phyloP scores from a whole-genome alignment of 2,113 vertebrate genomes.

The Plestiodon gilberti region DNA sequence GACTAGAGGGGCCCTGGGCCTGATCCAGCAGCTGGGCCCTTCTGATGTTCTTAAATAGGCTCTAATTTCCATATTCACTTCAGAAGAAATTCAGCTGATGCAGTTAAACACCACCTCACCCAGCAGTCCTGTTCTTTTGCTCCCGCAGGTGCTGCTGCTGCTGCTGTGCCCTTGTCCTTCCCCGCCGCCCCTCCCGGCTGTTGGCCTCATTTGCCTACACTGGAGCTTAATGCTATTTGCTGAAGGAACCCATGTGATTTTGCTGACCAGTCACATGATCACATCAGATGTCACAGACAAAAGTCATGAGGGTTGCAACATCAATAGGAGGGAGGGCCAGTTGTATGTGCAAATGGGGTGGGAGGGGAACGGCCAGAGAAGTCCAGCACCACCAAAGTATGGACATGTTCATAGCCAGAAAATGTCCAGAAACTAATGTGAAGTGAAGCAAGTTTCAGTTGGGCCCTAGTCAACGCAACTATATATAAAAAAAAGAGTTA shows the following conservation, averaged over 20 bases:
- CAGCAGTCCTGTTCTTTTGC: not conserved
- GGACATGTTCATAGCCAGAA: not conserved
- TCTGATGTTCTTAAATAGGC: too few species aligned
- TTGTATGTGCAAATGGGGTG: not conserved
- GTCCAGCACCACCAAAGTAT: not conserved
- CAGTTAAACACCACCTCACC: not conserved
- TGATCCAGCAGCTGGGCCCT: too few species aligned
- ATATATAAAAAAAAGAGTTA: not conserved
- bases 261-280: too few species aligned
- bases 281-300: too few species aligned
- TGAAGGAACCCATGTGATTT: not conserved
- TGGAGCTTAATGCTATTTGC: too few species aligned
- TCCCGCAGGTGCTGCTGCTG: too few species aligned
- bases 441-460: not conserved
- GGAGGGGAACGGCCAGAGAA: too few species aligned
- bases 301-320: not conserved
- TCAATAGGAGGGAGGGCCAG: not conserved
- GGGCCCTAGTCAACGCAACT: not conserved
- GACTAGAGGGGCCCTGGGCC: too few species aligned
- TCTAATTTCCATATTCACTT: not conserved
- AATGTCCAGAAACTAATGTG: not conserved
- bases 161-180: not conserved
- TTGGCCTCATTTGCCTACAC: not conserved
- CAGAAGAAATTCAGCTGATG: not conserved
- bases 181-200: accelerated